phyloP scores from a whole-genome alignment of 2,797 vertebrate genomes.

The Salarias fasciatus region DNA sequence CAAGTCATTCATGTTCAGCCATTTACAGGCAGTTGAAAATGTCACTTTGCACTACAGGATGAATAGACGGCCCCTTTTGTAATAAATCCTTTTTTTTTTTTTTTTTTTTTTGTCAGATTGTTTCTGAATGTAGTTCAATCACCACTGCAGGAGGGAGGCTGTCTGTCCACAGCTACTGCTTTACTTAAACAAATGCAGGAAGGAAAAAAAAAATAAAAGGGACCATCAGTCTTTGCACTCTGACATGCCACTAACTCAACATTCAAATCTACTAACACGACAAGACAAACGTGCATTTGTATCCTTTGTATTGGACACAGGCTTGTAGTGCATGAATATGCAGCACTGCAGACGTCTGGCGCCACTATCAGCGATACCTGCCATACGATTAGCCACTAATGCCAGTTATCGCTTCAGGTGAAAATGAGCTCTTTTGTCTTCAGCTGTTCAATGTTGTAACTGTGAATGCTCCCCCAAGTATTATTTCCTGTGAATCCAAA shows the following conservation, averaged over 20 bases:
- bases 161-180: conserved; percentile 24
- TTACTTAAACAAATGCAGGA: conserved; percentile 19
- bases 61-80: conserved; percentile 11
- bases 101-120: conserved; percentile 52
- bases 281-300: conserved; percentile 35
- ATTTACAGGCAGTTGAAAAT: conserved; percentile 35
- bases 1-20: conserved; percentile 22
- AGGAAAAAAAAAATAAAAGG: too few species aligned
- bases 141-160: conserved; percentile 41
- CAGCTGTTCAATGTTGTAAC: conserved; percentile 70
- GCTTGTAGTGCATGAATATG: conserved; percentile 65
- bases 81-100: too few species aligned
- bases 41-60: conserved; percentile 66
- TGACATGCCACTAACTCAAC: conserved; percentile 60
- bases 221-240: conserved; percentile 59
- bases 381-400: conserved; percentile 45
- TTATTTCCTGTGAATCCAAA: conserved; percentile 79
- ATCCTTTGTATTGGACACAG: conserved; percentile 37
- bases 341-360: conserved; percentile 41
- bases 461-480: conserved; percentile 77
- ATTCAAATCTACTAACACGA: conserved; percentile 46
- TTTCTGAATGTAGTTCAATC: conserved; percentile 53
- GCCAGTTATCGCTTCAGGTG: conserved; percentile 61
- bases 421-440: conserved; percentile 64
- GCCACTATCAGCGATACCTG: conserved; percentile 42